Base-by-base conservation (phyloP, 2,888 invertebrate genomes). In the Sarcophaga caerulescens region DNA sequence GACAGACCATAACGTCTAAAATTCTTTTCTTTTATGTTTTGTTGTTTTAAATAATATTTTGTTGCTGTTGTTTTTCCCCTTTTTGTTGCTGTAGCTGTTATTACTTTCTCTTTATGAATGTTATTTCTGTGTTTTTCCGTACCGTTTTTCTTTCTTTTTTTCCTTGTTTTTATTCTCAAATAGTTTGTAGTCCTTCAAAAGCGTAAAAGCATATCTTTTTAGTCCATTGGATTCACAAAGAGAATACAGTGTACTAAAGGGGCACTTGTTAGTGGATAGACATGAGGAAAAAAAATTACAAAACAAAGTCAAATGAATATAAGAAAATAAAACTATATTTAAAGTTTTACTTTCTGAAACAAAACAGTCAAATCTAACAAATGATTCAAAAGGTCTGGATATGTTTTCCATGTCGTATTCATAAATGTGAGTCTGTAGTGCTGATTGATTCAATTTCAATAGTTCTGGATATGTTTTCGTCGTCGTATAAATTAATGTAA, bases 41-140 rank as follows among this genome's bases (percentile, higher is more conserved):
- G 10, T 12, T 75, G 66, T 76, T 65, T 21, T 23, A 47, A 25
- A 66, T 74, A 25, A 47, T 60, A 79, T 80, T 78, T 83, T 77
- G 17, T 45, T 84, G 12, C 14, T 47, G 1, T 47, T 12, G 52
- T 14, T 81, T 81, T 76, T 73, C 47, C 68, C 52, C 11, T 63
- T 44, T 68, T 81, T 80, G 59, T 81, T 80, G 59, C 73, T 74
- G 62, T 74, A 79, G 83, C 73, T 45, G 23, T 78, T 63, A 59
- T 79, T 81, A 82, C 79, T 84, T 81, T 76, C 62, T 73, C 73
- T 82, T 87, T 81, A 76, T 73, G 66, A 71, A 82, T 84, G 75
- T 63, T 78, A 25, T 70, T 78, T 68, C 25, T 73, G 60, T 57
- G 35, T 68, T 23, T 47, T 60, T 70, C 11, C 17, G 19, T 47